Evolutionary conservation across 2,113 vertebrate species (phyloP), one percentile per base, ranked within the genome.

Genomic region (Speoplatyrhinus poulsoni): DNA sequence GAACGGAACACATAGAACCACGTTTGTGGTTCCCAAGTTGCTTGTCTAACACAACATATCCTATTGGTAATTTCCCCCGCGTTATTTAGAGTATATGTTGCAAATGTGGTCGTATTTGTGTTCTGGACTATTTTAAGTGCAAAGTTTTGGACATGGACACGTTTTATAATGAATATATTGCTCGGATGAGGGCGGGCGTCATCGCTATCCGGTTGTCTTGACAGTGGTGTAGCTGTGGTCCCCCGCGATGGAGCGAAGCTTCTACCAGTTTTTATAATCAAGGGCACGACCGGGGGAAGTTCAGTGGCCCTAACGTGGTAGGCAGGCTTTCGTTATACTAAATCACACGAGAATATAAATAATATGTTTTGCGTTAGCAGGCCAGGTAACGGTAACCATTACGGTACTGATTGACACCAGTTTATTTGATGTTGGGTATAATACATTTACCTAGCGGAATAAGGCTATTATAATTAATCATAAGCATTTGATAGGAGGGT

Each of bases 1-100:
- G 79, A 81, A 19, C 82, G 81, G 82, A 85, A 73, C 87, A 82
- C 74, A 54, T 76, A 75, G 77, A 79, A 84, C 82, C 89, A 83
- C 88, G 85, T 88, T 89, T 81, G 74, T 67, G 73, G 69, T 74
- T 56, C 68, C 71, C 50, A 85, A 87, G 72, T 84, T 86, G 63
- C 80, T 46, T 47, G 46, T 26, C 49, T 12, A 62, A 19, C 53
- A 74, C 75, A 50, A 62, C 70, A 67, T 49, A 9, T 50, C 64
- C n/a, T 19, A n/a, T 12, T 54, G 16, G 15, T 13, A 12, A 54
- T 11, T 6, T 12, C 15, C 17, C 60, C 73, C 75, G 61, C 65
- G 69, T 55, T 76, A 70, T 81, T 84, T 74, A 70, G 54, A 75
- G 70, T 61, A 47, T 70, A 76, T 62, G 60, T 73, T 32, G 73